These are phyloP conservation scores for Phania funesta DNA, from an alignment of 2,888 invertebrate species.

Conservation along the genomic window DNA sequence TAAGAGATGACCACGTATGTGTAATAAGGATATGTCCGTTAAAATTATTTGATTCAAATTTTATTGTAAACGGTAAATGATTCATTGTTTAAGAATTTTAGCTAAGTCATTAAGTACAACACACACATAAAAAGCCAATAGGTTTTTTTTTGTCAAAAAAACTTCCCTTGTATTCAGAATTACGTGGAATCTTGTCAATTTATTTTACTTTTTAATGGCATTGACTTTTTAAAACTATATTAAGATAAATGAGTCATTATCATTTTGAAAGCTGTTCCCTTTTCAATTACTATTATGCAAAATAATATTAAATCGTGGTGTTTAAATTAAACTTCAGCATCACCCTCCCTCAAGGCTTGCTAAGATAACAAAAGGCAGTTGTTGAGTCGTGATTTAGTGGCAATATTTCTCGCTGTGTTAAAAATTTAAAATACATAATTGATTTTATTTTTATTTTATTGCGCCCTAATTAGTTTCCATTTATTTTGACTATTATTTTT, in stretches of 20 bases:
- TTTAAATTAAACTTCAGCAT: slow-evolving; percentile 47
- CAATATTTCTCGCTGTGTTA: slow-evolving; percentile 36
- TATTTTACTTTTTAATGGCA: slow-evolving; percentile 65
- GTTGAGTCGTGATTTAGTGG: slow-evolving; percentile 28
- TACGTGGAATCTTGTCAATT: slow-evolving; percentile 59
- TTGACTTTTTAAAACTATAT: slow-evolving; percentile 68
- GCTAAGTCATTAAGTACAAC: slow-evolving; percentile 3
- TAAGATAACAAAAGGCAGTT: slow-evolving; percentile 57
- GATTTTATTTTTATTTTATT: slow-evolving; percentile 48
- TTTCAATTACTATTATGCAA: slow-evolving; percentile 34
- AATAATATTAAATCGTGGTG: slow-evolving; percentile 48
- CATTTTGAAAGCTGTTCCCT: slow-evolving; percentile 5
- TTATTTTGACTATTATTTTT: slow-evolving; percentile 18
- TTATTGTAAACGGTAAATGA: slow-evolving; percentile 21
- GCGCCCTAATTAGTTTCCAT: slow-evolving; percentile 62
- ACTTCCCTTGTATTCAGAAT: slow-evolving; percentile 21
- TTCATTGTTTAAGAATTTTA: slow-evolving; percentile 37
- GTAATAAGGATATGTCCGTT: too few relatives aligned
- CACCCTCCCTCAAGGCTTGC: neutral
- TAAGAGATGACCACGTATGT: too few relatives aligned
- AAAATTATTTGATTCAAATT: slow-evolving; percentile 34
- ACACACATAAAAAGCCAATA: slow-evolving; percentile 34
- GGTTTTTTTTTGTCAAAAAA: slow-evolving; percentile 35
- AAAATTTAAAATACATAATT: slow-evolving; percentile 43
- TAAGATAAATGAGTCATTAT: slow-evolving; percentile 69